A percentile compares a stretch with the other conserved stretches of the same genome.
Conservation (phyloP, 2,797 vertebrate genomes). For the Ctenochaetus hawaiiensis region DNA sequence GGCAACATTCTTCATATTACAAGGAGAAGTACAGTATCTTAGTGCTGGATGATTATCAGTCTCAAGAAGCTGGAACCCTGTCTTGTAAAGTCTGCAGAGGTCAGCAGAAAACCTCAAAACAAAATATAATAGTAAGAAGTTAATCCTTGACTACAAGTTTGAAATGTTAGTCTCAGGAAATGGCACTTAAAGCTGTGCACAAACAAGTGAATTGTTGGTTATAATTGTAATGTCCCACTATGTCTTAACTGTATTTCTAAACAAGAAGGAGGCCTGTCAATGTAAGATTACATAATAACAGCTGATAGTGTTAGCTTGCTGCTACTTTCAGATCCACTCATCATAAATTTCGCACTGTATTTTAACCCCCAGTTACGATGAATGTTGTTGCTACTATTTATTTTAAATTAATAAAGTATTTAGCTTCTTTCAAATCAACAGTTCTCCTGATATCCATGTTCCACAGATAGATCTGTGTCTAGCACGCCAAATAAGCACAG, state of each 20-base stretch:
- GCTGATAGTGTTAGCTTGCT: conserved; percentile 3
- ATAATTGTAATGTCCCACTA: conserved; percentile 13
- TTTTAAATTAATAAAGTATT: no score
- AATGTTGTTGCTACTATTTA: neutral
- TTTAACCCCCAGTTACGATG: neutral
- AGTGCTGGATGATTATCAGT: conserved; percentile 36
- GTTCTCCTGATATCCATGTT: no score
- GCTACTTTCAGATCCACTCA: conserved; percentile 20
- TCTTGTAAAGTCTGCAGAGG: conserved; percentile 18
- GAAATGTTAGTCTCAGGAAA: conserved; percentile 39
- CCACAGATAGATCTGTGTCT: no score
- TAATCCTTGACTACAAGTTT: conserved; percentile 40
- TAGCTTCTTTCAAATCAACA: no score
- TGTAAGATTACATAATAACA: neutral
- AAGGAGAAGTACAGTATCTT: conserved; percentile 35
- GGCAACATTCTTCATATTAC: conserved; percentile 36
- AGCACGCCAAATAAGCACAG: neutral
- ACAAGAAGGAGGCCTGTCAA: neutral
- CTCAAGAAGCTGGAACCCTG: conserved; percentile 20
- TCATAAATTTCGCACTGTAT: neutral
- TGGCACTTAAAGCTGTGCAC: neutral
- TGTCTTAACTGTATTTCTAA: neutral
- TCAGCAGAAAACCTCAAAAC: conserved; percentile 43
- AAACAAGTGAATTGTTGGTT: conserved; percentile 30
- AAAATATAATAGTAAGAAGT: conserved; percentile 35